Evolutionary conservation across 2,888 invertebrate genomes (phyloP).

Genomic region (Cheilosia pagana): DNA sequence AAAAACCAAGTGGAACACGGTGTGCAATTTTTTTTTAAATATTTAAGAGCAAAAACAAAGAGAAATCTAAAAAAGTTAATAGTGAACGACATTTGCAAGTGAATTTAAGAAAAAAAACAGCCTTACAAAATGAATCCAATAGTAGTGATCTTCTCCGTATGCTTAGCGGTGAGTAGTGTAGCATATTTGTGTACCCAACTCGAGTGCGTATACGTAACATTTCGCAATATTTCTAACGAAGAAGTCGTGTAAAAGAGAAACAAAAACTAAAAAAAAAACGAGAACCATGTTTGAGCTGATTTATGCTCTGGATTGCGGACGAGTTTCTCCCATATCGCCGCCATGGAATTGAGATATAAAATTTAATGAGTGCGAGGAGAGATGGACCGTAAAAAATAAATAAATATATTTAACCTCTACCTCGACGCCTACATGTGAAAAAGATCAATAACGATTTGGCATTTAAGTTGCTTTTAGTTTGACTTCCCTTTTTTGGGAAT

Average conservation of each 20-base stretch:
- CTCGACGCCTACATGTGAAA: constrained; percentile 28
- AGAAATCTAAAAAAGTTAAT: constrained; percentile 1
- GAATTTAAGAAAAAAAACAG: constrained; percentile 8
- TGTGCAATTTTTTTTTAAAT: constrained; percentile 27
- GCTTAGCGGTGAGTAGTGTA: constrained; percentile 71
- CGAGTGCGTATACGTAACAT: constrained; percentile 74
- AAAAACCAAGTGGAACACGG: constrained; percentile 74
- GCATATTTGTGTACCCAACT: constrained; percentile 19
- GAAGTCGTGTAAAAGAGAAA: constrained; percentile 7
- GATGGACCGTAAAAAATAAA: constrained; percentile 30
- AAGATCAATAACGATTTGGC: constrained; percentile 11
- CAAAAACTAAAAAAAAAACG: not conserved
- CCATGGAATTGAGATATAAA: constrained; percentile 33
- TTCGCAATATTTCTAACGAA: constrained; percentile 25
- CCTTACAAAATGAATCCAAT: constrained; percentile 60
- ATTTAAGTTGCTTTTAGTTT: constrained; percentile 33
- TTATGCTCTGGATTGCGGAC: constrained; percentile 55
- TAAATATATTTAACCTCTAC: constrained; percentile 21
- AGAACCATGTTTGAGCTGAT: constrained; percentile 34
- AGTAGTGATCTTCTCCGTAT: constrained; percentile 69
- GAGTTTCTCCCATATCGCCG: constrained; percentile 28
- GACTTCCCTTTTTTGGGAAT: constrained; percentile 5
- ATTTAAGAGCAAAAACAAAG: not conserved
- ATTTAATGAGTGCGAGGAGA: constrained; percentile 34
- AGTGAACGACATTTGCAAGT: constrained; percentile 39